phyloP scores from a whole-genome alignment of 2,797 vertebrate species.

The Naso thynnoides region DNA sequence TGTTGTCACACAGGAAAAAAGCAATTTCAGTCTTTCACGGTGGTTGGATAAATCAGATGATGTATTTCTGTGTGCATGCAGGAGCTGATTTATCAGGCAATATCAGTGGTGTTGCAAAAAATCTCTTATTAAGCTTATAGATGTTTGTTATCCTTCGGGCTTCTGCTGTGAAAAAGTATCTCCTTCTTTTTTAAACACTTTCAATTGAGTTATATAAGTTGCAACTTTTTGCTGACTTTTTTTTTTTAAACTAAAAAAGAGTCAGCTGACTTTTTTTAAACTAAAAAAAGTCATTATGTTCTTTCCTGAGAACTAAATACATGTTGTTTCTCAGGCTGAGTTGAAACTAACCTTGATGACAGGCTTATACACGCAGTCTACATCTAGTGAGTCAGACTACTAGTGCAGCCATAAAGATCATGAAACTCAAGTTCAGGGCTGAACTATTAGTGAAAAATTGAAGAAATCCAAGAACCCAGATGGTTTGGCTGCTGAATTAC shows the following conservation, averaged over 20 bases:
- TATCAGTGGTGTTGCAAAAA: constrained; percentile 66
- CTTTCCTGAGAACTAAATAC: neutral
- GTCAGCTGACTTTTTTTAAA: neutral
- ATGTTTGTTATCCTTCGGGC: constrained; percentile 65
- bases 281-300: neutral
- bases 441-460: no score
- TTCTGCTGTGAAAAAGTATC: constrained; percentile 47
- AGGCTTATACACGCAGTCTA: no score
- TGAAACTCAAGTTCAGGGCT: no score
- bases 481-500: no score
- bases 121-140: constrained; percentile 59
- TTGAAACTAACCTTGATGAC: neutral
- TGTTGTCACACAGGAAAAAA: constrained; percentile 68
- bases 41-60: constrained; percentile 75
- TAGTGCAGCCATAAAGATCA: no score
- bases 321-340: constrained; percentile 1
- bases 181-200: constrained; percentile 3
- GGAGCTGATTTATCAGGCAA: constrained; percentile 75
- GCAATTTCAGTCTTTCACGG: constrained; percentile 74
- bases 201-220: constrained; percentile 24
- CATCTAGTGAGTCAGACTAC: no score
- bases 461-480: no score
- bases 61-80: constrained; percentile 71
- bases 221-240: constrained; percentile 1
- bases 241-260: neutral